phyloP scores from a whole-genome alignment of 37 sponge, comb jelly and placozoan genomes.

The Spongia lamella region DNA sequence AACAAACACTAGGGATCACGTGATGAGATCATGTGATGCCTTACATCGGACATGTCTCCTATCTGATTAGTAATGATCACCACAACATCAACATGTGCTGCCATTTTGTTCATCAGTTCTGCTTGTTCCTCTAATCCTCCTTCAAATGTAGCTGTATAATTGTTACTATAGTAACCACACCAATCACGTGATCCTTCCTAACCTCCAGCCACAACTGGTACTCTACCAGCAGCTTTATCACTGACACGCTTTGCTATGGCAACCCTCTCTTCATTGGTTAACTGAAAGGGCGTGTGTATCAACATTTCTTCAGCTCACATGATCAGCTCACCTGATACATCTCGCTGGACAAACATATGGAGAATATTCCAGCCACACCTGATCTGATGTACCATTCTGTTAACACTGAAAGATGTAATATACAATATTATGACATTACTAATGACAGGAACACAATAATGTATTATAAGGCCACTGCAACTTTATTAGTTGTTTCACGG shows the following conservation, averaged over 20 bases:
- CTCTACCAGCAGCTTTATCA: slow-evolving; percentile 63
- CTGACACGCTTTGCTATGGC: slow-evolving; percentile 65
- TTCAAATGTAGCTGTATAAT: slow-evolving; percentile 77
- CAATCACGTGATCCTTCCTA: not conserved
- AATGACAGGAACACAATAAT: no score
- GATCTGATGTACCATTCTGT: slow-evolving; percentile 88
- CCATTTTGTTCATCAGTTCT: slow-evolving; percentile 72
- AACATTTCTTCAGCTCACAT: not conserved
- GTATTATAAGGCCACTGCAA: no score
- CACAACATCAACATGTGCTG: slow-evolving; percentile 53
- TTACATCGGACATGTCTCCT: slow-evolving; percentile 74
- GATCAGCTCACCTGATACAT: slow-evolving; percentile 71
- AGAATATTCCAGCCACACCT: slow-evolving; percentile 79
- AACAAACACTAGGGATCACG: not conserved
- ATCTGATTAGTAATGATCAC: slow-evolving; percentile 91
- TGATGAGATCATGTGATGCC: not conserved
- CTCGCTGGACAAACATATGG: slow-evolving; percentile 90
- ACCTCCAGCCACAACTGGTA: slow-evolving; percentile 93
- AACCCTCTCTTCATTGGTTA: slow-evolving; percentile 85
- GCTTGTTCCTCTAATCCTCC: slow-evolving; percentile 81
- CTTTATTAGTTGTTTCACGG: no score
- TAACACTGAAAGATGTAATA: slow-evolving; percentile 44
- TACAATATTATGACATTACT: no score
- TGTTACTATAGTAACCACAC: not conserved
- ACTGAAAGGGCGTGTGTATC: slow-evolving; percentile 28